Conservation (phyloP, 2,888 invertebrate species). For the Selenia dentaria region DNA sequence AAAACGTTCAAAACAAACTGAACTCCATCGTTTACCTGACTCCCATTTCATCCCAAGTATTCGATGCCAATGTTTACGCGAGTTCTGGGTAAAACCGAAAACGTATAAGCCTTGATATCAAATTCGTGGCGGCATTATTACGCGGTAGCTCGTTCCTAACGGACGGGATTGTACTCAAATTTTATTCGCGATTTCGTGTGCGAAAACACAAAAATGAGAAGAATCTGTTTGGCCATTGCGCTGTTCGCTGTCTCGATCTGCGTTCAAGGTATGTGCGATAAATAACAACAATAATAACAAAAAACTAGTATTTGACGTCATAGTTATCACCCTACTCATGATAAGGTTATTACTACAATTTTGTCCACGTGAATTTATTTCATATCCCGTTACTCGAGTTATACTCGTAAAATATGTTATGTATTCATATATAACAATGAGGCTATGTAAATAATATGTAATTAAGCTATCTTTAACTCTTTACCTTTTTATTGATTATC, state of each 20-base stretch:
- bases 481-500: no score
- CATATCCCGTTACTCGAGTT: no score
- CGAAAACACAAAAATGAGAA: constrained; percentile 20
- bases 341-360: no score
- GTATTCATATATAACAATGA: no score
- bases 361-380: no score
- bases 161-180: constrained; percentile 14
- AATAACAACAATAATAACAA: no score
- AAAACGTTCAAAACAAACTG: constrained; percentile 26
- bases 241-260: constrained; percentile 4
- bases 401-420: no score
- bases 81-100: constrained; percentile 23
- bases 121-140: constrained; percentile 27
- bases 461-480: no score
- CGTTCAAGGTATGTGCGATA: constrained; percentile 14
- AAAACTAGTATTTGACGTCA: no score
- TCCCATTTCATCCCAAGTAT: constrained; percentile 25
- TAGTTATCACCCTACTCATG: no score
- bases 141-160: constrained; percentile 22
- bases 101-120: constrained; percentile 37
- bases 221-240: constrained; percentile 14
- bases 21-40: constrained; percentile 15
- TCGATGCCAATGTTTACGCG: constrained; percentile 21
- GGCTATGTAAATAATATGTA: no score
- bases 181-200: constrained; percentile 12